Evolutionary conservation across 1,140 invertebrate genomes (phyloP), one percentile per base, ranked within the genome.

Genomic region (Drosophila subobscura): DNA sequence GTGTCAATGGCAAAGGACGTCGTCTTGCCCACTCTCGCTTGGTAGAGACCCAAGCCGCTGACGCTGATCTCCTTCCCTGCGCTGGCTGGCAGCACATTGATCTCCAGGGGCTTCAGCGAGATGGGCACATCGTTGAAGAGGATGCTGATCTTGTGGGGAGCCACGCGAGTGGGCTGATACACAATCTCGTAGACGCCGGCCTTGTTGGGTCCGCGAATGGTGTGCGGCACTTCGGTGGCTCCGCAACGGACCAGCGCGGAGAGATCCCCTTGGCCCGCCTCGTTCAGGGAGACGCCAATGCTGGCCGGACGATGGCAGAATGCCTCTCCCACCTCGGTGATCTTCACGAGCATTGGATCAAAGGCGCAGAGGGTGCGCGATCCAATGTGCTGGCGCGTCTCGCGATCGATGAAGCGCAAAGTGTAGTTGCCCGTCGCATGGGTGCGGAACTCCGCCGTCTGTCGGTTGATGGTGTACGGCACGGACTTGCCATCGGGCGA

Each of bases 1-100:
- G 97, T 98, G 85, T 98, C 97, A 52, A 98, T 97, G 22, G 96
- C 95, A 92, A 98, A 98, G 0, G 96, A 96, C 4, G 96, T 96
- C 1, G 96, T 94, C 90, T 96, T 95, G 1, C 95, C 95, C 7
- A 96, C 94, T 57, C 95, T 93, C 0, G 96, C 95, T 83, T 97
- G 96, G 92, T 98, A 97, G 1, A 98, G 92, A 1, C 96, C 97
- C 33, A 96, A 89, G 1, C 96, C 97, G 42, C 81, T 91, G n/a
- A 92, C 90, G 50, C 85, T 86, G 55, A 93, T 93, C 89, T 96
- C 95, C 72, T 96, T 94, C 46, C 95, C 93, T 71, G 94, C 94
- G 29, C 93, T 93, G 12, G 95, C 93, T 29, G 93, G 93, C 51
- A 92, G 77, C 4, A 93, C 93, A 57, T 92, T 93, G 2, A 93